Evolutionary conservation across 2,113 vertebrate species (phyloP).

Genomic region (Nyctereutes procyonoides): DNA sequence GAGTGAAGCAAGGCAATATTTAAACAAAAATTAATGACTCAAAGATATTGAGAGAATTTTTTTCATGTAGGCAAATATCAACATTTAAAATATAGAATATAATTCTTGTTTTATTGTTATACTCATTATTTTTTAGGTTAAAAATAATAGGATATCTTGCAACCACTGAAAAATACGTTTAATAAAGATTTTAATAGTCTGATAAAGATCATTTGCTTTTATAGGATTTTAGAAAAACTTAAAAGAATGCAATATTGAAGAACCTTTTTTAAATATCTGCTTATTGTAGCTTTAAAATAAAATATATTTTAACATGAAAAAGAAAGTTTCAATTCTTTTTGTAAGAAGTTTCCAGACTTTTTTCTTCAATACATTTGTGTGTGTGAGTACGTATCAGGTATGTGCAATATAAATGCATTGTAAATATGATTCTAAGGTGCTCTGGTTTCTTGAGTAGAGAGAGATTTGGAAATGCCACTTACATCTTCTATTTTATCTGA

Average conservation of each 20-base stretch:
- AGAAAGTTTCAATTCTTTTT: not conserved
- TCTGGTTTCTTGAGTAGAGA: not conserved
- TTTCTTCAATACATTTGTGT: not conserved
- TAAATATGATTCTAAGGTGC: not conserved
- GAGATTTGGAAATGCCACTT: not conserved
- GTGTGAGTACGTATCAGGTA: not conserved
- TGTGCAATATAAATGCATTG: not conserved
- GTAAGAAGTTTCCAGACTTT: not conserved
- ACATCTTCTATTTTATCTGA: not conserved
- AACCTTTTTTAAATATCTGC: not conserved
- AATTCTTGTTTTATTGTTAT: not conserved
- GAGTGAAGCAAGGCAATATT: not conserved
- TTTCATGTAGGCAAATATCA: slow-evolving; percentile 5
- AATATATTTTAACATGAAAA: not conserved
- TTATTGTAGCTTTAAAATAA: not conserved
- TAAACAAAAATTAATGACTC: slow-evolving; percentile 22
- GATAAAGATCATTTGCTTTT: not conserved
- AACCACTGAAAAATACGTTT: not conserved
- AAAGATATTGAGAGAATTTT: not conserved
- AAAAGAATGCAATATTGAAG: not conserved
- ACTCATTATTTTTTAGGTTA: slow-evolving; percentile 15
- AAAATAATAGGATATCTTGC: slow-evolving; percentile 4
- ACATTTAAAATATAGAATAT: not conserved
- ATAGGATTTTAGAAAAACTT: not conserved
- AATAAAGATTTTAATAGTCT: not conserved